Percentiles rank a stretch among this genome's conserved stretches.
These are phyloP conservation scores for Lethrus apterus DNA, from an alignment of 1,140 invertebrate genomes.

Conservation along the genomic window DNA sequence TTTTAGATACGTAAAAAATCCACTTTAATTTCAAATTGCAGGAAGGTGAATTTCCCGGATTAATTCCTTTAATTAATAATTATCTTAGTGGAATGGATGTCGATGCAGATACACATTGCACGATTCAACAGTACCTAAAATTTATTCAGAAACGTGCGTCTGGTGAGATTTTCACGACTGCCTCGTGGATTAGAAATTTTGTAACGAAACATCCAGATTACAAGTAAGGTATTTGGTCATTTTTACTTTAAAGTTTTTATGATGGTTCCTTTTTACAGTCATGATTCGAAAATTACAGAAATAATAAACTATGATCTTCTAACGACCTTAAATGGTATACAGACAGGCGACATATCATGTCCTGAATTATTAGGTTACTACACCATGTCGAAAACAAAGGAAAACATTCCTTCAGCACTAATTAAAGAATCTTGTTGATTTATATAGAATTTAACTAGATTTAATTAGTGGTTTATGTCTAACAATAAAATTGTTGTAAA, in stretches of 20 bases:
- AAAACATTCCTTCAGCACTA: constrained; percentile 67
- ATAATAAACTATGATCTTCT: constrained; percentile 91
- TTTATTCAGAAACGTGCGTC: constrained; percentile 86
- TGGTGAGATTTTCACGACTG: constrained; percentile 79
- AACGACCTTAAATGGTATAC: constrained; percentile 64
- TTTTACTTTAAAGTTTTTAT: too few relatives aligned
- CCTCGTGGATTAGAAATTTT: constrained; percentile 88
- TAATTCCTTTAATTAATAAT: constrained; percentile 87
- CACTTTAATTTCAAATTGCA: constrained; percentile 31
- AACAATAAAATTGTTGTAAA: too few relatives aligned
- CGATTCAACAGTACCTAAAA: constrained; percentile 92
- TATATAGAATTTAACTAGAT: too few relatives aligned
- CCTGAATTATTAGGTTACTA: constrained; percentile 68
- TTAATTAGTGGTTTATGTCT: too few relatives aligned
- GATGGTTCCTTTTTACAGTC: constrained; percentile 44
- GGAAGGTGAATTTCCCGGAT: constrained; percentile 86
- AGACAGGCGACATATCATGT: constrained; percentile 62
- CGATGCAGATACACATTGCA: constrained; percentile 94
- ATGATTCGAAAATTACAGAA: constrained; percentile 86
- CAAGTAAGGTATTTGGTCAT: constrained; percentile 53
- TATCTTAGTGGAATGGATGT: constrained; percentile 91
- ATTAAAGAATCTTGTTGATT: constrained; percentile 45
- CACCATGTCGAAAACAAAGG: constrained; percentile 68
- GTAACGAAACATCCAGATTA: constrained; percentile 85
- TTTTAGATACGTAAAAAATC: neutral